phyloP scores from a whole-genome alignment of 2,797 vertebrate genomes.

The Eulemur albifrons region DNA sequence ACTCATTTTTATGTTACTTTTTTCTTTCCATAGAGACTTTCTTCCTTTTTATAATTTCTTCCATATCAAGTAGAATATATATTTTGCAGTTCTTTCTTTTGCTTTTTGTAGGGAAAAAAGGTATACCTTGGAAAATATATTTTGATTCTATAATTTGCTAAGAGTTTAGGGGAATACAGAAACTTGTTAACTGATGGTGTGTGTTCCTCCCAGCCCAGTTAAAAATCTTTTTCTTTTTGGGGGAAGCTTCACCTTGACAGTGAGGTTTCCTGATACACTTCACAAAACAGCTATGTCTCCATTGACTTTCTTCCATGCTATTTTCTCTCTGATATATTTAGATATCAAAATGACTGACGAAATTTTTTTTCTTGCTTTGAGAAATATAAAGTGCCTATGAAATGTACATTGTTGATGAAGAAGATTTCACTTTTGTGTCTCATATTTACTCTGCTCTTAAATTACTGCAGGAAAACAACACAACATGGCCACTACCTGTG shows the following conservation, averaged over 20 bases:
- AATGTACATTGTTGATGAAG: background rate
- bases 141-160: background rate
- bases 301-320: background rate
- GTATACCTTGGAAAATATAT: background rate
- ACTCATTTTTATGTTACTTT: slow-evolving; percentile 4
- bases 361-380: slow-evolving; percentile 10
- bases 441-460: slow-evolving; percentile 9
- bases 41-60: background rate
- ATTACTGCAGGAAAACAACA: slow-evolving; percentile 85
- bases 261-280: background rate
- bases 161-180: slow-evolving; percentile 13
- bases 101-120: background rate
- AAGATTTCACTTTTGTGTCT: slow-evolving; percentile 53
- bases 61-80: background rate
- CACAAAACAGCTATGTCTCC: background rate
- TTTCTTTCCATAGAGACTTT: background rate
- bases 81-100: slow-evolving; percentile 30
- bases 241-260: background rate
- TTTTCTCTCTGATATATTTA: slow-evolving; percentile 12
- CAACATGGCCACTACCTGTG: slow-evolving; percentile 86
- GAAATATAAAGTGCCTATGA: background rate
- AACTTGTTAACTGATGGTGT: background rate
- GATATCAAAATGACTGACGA: background rate
- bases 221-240: background rate
- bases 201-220: background rate